Conservation (phyloP, 2,888 invertebrate genomes). For the Ariolimax columbianus region DNA sequence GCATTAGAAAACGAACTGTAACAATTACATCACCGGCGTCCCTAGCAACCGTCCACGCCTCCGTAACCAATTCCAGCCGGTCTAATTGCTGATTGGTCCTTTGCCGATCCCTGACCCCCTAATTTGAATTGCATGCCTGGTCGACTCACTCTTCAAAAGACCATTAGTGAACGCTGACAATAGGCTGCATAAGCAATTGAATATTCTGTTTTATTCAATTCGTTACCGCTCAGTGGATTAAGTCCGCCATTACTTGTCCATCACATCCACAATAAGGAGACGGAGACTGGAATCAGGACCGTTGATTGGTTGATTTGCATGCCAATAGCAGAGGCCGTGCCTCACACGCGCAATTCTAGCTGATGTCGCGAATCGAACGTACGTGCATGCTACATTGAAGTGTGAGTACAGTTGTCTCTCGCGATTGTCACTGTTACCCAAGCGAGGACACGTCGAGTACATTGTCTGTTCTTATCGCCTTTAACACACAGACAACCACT, state of each 20-base stretch:
- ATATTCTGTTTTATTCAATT: slow-evolving; percentile 56
- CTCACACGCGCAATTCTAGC: slow-evolving; percentile 31
- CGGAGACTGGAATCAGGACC: slow-evolving; percentile 28
- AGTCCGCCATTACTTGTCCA: slow-evolving; percentile 43
- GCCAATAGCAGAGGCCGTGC: slow-evolving; percentile 31
- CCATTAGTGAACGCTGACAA: slow-evolving; percentile 52
- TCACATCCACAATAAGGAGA: slow-evolving; percentile 38
- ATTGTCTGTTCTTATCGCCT: background rate
- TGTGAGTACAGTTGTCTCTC: slow-evolving; percentile 4
- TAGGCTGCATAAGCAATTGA: slow-evolving; percentile 52
- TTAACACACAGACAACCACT: background rate
- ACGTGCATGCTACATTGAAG: slow-evolving; percentile 2
- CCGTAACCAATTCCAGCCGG: slow-evolving; percentile 47
- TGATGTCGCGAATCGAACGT: slow-evolving; percentile 1
- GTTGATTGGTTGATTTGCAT: slow-evolving; percentile 51
- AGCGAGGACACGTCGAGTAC: background rate
- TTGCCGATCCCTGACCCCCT: slow-evolving; percentile 54
- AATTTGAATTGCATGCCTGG: slow-evolving; percentile 47
- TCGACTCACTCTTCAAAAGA: slow-evolving; percentile 51
- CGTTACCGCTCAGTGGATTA: slow-evolving; percentile 48
- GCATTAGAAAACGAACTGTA: slow-evolving; percentile 49
- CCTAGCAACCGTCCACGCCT: slow-evolving; percentile 43
- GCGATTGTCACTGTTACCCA: slow-evolving; percentile 3
- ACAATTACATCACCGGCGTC: slow-evolving; percentile 55
- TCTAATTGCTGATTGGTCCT: slow-evolving; percentile 58